Evolutionary conservation across 1,140 invertebrate species (phyloP).

Genomic region (Eumaeus atala): DNA sequence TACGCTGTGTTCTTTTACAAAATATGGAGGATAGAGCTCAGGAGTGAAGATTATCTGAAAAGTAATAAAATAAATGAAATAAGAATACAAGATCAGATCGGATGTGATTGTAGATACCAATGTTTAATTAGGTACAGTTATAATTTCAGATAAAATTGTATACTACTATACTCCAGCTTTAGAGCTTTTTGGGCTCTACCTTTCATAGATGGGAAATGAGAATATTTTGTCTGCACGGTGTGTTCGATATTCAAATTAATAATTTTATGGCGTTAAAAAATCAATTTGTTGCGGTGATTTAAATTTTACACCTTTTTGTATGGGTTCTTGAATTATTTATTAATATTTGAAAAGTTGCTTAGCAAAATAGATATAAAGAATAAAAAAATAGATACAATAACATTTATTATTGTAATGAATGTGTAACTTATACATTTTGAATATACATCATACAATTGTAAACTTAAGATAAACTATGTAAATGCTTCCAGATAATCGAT

Average conservation of each 20-base stretch:
- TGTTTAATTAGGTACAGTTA: too few species aligned
- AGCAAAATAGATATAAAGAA: slow-evolving; percentile 3
- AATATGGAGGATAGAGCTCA: neutral
- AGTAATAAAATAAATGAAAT: too few species aligned
- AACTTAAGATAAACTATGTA: slow-evolving; percentile 8
- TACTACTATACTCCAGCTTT: too few species aligned
- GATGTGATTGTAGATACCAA: too few species aligned
- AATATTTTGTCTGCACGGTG: slow-evolving; percentile 1
- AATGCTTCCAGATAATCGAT: slow-evolving; percentile 15
- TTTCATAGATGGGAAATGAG: neutral
- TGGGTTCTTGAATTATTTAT: slow-evolving; percentile 1
- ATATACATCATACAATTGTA: slow-evolving; percentile 9
- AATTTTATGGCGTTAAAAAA: neutral
- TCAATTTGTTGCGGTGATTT: slow-evolving; percentile 5
- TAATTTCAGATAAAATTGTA: too few species aligned
- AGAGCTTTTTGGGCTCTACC: neutral
- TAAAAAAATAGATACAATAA: slow-evolving; percentile 12
- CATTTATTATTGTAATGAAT: too few species aligned
- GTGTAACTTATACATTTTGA: too few species aligned
- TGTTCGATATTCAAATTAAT: neutral
- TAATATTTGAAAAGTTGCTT: too few species aligned
- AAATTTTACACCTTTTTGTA: slow-evolving; percentile 4
- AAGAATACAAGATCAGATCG: neutral
- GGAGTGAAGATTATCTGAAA: too few species aligned
- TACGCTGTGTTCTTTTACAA: neutral